Evolutionary conservation across 1,140 invertebrate genomes (phyloP).

Genomic region (Scaptomyza pallida): DNA sequence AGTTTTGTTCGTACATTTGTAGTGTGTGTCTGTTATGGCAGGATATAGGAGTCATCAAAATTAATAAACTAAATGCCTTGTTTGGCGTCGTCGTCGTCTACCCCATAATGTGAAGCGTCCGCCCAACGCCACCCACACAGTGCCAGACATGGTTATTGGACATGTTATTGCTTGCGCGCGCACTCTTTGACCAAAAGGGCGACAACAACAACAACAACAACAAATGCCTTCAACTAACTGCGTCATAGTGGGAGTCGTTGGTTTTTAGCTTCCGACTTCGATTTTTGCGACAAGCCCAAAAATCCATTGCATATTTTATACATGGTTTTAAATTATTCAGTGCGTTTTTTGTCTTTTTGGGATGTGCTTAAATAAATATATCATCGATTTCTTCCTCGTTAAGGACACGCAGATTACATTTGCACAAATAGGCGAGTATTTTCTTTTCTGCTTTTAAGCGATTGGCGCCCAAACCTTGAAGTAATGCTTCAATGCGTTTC

Average conservation of each 20-base stretch:
- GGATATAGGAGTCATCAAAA: slow-evolving; percentile 56
- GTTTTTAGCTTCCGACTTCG: slow-evolving; percentile 51
- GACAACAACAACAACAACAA: slow-evolving; percentile 30
- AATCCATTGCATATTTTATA: not conserved
- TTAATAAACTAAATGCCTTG: slow-evolving; percentile 81
- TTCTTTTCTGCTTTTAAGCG: slow-evolving; percentile 69
- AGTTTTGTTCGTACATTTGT: not conserved
- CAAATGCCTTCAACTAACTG: slow-evolving; percentile 49
- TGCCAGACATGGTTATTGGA: slow-evolving; percentile 72
- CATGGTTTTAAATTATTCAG: slow-evolving; percentile 10
- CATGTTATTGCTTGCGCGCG: slow-evolving; percentile 80
- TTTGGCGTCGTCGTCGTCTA: slow-evolving; percentile 67
- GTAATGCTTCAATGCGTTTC: slow-evolving; percentile 67
- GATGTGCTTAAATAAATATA: slow-evolving; percentile 57
- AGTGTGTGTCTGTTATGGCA: slow-evolving; percentile 34
- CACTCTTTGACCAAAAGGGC: slow-evolving; percentile 66
- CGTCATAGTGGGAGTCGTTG: slow-evolving; percentile 66
- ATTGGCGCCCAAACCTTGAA: slow-evolving; percentile 66
- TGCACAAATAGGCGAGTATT: slow-evolving; percentile 70
- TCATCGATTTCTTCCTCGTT: slow-evolving; percentile 73
- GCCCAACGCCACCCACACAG: not conserved
- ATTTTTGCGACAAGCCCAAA: slow-evolving; percentile 44
- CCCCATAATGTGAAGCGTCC: not conserved
- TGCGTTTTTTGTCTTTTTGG: not conserved
- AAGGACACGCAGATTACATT: slow-evolving; percentile 66